phyloP scores from a whole-genome alignment of 2,797 vertebrate species.

The Notamacropus eugenii region DNA sequence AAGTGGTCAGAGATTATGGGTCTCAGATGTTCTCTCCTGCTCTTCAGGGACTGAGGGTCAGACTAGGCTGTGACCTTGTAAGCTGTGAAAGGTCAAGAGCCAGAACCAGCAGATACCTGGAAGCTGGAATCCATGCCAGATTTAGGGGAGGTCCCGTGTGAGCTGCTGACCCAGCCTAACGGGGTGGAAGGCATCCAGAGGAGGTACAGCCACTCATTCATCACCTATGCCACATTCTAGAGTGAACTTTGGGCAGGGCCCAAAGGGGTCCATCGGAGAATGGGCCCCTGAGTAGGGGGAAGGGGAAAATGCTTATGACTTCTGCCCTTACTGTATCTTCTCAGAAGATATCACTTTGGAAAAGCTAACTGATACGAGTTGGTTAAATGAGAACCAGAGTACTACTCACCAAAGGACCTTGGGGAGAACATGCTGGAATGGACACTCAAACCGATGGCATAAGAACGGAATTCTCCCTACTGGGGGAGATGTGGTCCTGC shows the following conservation, averaged over 20 bases:
- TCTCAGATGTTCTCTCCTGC: neutral
- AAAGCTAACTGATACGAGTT: neutral
- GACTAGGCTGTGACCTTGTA: neutral
- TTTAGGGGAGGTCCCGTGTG: neutral
- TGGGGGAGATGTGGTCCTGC: neutral
- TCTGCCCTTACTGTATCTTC: neutral
- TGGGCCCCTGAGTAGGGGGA: neutral
- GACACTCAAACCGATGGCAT: neutral
- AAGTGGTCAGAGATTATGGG: neutral
- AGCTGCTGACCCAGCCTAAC: no score
- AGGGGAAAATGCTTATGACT: neutral
- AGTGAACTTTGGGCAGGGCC: neutral
- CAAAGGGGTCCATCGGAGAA: neutral
- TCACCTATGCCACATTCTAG: neutral
- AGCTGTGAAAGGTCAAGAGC: neutral
- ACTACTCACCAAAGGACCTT: neutral
- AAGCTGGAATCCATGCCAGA: neutral
- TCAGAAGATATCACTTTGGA: neutral
- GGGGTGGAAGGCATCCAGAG: neutral
- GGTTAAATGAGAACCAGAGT: neutral
- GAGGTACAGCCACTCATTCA: neutral
- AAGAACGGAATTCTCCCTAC: neutral
- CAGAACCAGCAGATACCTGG: neutral
- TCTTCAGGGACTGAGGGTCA: neutral
- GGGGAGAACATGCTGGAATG: neutral